A percentile compares a stretch with the other conserved stretches of the same genome.
Evolutionary conservation across 1,140 invertebrate species (phyloP).

Genomic region (Bombus superbus): DNA sequence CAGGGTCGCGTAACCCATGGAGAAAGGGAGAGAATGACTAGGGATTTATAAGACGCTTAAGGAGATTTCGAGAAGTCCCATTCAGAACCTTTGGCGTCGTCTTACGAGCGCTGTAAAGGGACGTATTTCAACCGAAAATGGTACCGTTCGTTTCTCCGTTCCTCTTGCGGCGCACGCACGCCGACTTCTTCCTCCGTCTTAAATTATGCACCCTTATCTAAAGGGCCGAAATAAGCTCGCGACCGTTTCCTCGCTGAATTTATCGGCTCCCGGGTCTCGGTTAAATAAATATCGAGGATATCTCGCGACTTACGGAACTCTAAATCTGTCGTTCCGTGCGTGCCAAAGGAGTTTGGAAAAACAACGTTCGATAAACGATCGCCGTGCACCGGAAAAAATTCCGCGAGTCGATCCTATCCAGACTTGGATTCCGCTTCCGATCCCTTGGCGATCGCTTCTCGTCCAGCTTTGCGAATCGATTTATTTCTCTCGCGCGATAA

Average conservation of each 20-base stretch:
- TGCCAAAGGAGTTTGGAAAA: constrained; percentile 46
- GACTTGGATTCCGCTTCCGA: not conserved
- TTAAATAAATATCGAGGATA: constrained; percentile 70
- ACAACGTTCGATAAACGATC: constrained; percentile 10
- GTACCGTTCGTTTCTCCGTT: not conserved
- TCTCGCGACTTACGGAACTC: constrained; percentile 40
- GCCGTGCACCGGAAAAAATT: not conserved
- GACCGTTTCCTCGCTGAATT: constrained; percentile 63
- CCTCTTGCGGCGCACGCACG: not conserved
- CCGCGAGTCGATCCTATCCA: not conserved
- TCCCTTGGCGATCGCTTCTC: not conserved
- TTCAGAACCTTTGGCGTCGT: constrained; percentile 50
- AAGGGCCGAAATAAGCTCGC: constrained; percentile 65
- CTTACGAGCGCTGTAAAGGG: constrained; percentile 36
- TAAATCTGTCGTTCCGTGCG: constrained; percentile 63
- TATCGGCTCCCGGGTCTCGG: constrained; percentile 56
- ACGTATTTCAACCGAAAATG: constrained; percentile 48
- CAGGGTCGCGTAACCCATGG: not conserved
- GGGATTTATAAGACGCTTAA: constrained; percentile 61
- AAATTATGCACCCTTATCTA: constrained; percentile 74
- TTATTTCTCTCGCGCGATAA: not conserved
- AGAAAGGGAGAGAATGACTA: constrained; percentile 22
- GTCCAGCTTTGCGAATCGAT: not conserved
- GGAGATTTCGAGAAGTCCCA: constrained; percentile 49
- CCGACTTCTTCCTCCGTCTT: constrained; percentile 19